phyloP scores from a whole-genome alignment of 2,888 invertebrate genomes.

The Gandaritis pyraliata region DNA sequence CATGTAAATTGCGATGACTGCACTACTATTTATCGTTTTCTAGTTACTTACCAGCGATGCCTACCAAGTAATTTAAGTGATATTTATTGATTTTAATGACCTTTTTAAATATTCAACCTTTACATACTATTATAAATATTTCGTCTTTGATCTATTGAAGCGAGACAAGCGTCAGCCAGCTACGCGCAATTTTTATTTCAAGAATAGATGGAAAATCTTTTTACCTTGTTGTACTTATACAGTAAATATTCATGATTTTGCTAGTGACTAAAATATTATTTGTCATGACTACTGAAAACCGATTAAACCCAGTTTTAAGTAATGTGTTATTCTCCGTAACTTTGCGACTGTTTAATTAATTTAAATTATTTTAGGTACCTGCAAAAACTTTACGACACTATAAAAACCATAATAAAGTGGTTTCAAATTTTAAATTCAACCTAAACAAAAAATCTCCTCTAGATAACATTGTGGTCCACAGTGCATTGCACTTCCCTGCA shows the following conservation, averaged over 20 bases:
- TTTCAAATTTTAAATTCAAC: slow-evolving; percentile 30
- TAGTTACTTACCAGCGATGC: background rate
- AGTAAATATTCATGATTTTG: too few relatives aligned
- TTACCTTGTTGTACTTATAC: too few relatives aligned
- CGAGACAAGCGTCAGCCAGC: slow-evolving; percentile 18
- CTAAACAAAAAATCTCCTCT: slow-evolving; percentile 37
- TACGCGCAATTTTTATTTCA: slow-evolving; percentile 16
- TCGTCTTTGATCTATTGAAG: slow-evolving; percentile 15
- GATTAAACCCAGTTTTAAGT: too few relatives aligned
- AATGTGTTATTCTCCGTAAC: background rate
- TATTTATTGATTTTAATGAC: slow-evolving; percentile 18
- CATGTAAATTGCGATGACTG: slow-evolving; percentile 35
- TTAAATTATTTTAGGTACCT: slow-evolving; percentile 23
- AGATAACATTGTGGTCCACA: slow-evolving; percentile 36
- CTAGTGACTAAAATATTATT: background rate
- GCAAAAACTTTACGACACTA: slow-evolving; percentile 34
- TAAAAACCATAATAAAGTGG: slow-evolving; percentile 26
- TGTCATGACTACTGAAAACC: background rate
- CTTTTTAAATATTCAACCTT: slow-evolving; percentile 16
- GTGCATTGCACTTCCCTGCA: slow-evolving; percentile 38
- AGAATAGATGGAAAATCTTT: background rate
- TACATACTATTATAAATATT: slow-evolving; percentile 19
- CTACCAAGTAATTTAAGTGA: slow-evolving; percentile 3
- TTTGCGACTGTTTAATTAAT: slow-evolving; percentile 19
- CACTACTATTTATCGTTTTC: slow-evolving; percentile 19